Percentiles rank a stretch among this genome's conserved stretches.
Evolutionary conservation across 2,888 invertebrate genomes (phyloP).

Genomic region (Diarsia brunnea): DNA sequence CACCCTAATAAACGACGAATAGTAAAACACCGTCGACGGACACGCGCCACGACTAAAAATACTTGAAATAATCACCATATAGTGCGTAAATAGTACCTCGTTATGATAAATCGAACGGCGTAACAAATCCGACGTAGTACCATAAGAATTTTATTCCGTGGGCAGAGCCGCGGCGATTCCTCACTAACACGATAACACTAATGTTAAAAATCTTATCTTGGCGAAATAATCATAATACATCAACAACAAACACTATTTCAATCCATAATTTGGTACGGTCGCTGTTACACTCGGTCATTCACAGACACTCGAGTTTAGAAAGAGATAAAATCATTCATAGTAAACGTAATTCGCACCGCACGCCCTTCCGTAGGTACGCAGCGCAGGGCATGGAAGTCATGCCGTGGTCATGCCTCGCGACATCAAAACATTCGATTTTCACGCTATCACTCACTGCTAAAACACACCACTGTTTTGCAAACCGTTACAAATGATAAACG

Average conservation of each 20-base stretch:
- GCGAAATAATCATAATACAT: constrained; percentile 87
- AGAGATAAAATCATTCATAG: constrained; percentile 91
- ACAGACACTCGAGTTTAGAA: constrained; percentile 90
- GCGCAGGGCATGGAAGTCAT: constrained; percentile 91
- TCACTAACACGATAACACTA: constrained; percentile 81
- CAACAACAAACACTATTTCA: constrained; percentile 89
- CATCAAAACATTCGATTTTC: constrained; percentile 87
- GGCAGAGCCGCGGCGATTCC: constrained; percentile 76
- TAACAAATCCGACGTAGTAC: constrained; percentile 82
- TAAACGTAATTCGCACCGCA: constrained; percentile 89
- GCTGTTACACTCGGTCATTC: constrained; percentile 90
- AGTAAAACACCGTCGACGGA: constrained; percentile 73
- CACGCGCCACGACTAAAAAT: constrained; percentile 87
- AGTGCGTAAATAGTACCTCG: constrained; percentile 88
- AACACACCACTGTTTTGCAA: constrained; percentile 71
- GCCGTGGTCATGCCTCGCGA: constrained; percentile 87
- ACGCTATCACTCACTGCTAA: constrained; percentile 74
- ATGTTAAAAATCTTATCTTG: constrained; percentile 81
- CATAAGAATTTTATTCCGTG: constrained; percentile 80
- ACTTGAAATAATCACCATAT: constrained; percentile 86
- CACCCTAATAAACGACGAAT: constrained; percentile 81
- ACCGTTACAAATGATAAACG: constrained; percentile 77
- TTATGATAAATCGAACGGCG: constrained; percentile 81
- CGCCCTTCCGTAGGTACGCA: constrained; percentile 89
- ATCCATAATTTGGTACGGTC: constrained; percentile 89